Evolutionary conservation across 2,888 invertebrate species (phyloP).

Genomic region (Tortrix viridana): DNA sequence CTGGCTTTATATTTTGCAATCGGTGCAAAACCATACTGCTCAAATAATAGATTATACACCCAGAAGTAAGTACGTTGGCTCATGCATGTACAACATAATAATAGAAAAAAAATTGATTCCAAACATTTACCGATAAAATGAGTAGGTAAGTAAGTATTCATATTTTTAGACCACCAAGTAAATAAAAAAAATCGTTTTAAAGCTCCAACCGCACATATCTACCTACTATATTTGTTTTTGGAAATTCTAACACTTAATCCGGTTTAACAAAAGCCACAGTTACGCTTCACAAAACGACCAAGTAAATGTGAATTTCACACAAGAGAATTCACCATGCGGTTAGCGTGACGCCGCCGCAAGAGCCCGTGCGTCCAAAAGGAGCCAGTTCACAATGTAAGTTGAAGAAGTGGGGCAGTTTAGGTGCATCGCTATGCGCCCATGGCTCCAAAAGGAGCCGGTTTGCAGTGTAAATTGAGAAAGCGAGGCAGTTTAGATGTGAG

Average conservation of each 20-base stretch:
- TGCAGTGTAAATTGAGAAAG: slow-evolving; percentile 55
- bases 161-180: too few species aligned
- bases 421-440: neutral
- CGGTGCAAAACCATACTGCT: slow-evolving; percentile 12
- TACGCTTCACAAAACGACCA: slow-evolving; percentile 15
- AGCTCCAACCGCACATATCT: too few species aligned
- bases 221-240: too few species aligned
- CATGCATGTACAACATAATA: too few species aligned
- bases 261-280: neutral
- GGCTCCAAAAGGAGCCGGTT: slow-evolving; percentile 13
- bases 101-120: too few species aligned
- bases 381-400: slow-evolving; percentile 3
- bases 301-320: slow-evolving; percentile 42
- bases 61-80: too few species aligned
- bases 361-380: slow-evolving; percentile 14
- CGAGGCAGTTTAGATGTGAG: slow-evolving; percentile 18
- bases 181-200: too few species aligned
- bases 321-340: slow-evolving; percentile 86
- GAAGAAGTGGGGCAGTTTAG: slow-evolving; percentile 2
- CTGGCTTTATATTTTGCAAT: slow-evolving; percentile 25
- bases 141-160: too few species aligned
- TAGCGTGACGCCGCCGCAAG: slow-evolving; percentile 82
- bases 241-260: too few species aligned
- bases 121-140: too few species aligned
- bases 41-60: too few species aligned